Conservation (phyloP, 2,797 vertebrate species). For the Melanotaenia pygmaea region DNA sequence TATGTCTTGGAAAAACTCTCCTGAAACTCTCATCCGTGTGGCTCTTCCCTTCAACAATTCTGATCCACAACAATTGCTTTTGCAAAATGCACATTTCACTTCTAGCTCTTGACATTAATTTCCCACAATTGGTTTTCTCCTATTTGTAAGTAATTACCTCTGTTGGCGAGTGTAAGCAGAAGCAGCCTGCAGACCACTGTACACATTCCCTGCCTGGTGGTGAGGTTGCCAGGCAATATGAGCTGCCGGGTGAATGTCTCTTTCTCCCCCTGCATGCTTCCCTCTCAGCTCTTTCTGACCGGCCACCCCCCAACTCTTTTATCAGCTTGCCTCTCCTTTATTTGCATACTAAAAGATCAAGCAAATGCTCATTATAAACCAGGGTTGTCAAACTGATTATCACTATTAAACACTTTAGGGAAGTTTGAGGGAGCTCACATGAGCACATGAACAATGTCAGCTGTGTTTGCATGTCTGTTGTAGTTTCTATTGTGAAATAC, state of each 20-base stretch:
- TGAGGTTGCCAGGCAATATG: slow-evolving; percentile 80
- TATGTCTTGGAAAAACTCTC: slow-evolving; percentile 7
- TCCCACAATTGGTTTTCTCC: slow-evolving; percentile 30
- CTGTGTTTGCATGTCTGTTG: slow-evolving; percentile 30
- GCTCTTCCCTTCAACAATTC: not conserved
- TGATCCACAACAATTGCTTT: not conserved
- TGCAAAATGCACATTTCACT: not conserved
- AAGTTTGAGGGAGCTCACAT: slow-evolving; percentile 39
- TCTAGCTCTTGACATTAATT: slow-evolving; percentile 27
- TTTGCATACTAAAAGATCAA: slow-evolving; percentile 76
- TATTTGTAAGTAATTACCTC: slow-evolving; percentile 60
- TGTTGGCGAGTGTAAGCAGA: slow-evolving; percentile 53
- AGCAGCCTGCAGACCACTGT: slow-evolving; percentile 67
- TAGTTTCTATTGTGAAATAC: slow-evolving; percentile 27
- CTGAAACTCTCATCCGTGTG: not conserved
- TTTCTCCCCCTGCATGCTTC: slow-evolving; percentile 41
- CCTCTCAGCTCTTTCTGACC: slow-evolving; percentile 60
- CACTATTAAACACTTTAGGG: slow-evolving; percentile 49
- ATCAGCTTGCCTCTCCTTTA: slow-evolving; percentile 57
- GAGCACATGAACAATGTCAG: not conserved
- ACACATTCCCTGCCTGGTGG: slow-evolving; percentile 69
- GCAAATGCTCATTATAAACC: slow-evolving; percentile 60
- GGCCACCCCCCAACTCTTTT: slow-evolving; percentile 49
- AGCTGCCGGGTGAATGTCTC: slow-evolving; percentile 54
- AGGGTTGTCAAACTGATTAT: slow-evolving; percentile 65